Percentiles rank a stretch among this genome's conserved stretches.
Evolutionary conservation across 2,888 invertebrate genomes (phyloP).

Genomic region (Tiphia femorata): DNA sequence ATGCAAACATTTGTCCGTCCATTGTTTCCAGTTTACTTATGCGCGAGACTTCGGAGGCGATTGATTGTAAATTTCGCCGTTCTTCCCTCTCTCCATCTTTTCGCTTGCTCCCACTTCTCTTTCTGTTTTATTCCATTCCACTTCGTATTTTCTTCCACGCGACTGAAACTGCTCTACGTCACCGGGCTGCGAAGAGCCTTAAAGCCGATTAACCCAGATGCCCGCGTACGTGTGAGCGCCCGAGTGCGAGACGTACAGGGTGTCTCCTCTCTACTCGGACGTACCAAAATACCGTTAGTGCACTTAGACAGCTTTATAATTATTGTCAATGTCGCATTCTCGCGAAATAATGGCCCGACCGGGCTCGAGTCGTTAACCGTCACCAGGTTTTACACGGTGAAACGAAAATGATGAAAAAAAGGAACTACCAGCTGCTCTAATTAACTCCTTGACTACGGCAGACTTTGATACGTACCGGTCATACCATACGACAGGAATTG

Average conservation of each 20-base stretch:
- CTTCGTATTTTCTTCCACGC: too few relatives aligned
- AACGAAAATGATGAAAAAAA: neutral
- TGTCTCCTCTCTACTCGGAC: constrained; percentile 14
- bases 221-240: constrained; percentile 13
- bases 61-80: too few relatives aligned
- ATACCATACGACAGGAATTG: too few relatives aligned
- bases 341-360: constrained; percentile 3
- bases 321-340: constrained; percentile 10
- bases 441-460: too few relatives aligned
- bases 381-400: neutral
- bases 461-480: too few relatives aligned
- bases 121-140: too few relatives aligned
- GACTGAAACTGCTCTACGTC: constrained; percentile 8
- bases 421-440: too few relatives aligned
- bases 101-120: constrained; percentile 6
- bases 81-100: neutral
- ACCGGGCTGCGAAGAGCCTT: constrained; percentile 21
- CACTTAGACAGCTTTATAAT: constrained; percentile 24
- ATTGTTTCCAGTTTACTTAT: too few relatives aligned
- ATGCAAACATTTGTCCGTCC: too few relatives aligned
- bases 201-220: constrained; percentile 49
- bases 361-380: neutral
- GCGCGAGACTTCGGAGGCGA: too few relatives aligned
- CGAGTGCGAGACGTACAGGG: constrained; percentile 6
- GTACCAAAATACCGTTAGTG: constrained; percentile 24